Evolutionary conservation across 2,797 vertebrate genomes (phyloP).

Genomic region (Myotis findleyi): DNA sequence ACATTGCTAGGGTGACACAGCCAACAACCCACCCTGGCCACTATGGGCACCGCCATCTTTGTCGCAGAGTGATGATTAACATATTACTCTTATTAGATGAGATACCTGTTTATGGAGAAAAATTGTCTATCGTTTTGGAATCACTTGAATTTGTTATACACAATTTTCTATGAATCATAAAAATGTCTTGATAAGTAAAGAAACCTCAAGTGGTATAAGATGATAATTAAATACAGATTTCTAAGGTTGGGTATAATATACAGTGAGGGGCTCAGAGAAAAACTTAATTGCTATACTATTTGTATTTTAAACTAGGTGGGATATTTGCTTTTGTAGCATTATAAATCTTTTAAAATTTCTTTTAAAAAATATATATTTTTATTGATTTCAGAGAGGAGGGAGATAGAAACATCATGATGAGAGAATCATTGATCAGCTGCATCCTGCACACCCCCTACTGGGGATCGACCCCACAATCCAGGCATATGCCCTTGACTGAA

Average conservation of each 20-base stretch:
- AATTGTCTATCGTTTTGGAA: not conserved
- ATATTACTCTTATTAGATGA: too few species aligned
- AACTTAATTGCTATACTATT: not conserved
- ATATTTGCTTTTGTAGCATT: not conserved
- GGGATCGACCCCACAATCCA: too few species aligned
- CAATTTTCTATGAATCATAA: not conserved
- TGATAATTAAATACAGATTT: not conserved
- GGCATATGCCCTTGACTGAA: too few species aligned
- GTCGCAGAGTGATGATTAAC: too few species aligned
- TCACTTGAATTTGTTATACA: not conserved
- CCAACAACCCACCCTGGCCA: too few species aligned
- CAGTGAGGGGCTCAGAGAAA: not conserved
- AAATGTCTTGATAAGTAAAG: not conserved
- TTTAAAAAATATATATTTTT: too few species aligned
- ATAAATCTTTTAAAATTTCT: not conserved
- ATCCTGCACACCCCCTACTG: too few species aligned
- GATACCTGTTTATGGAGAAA: not conserved
- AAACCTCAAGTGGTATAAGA: not conserved
- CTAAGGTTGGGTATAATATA: not conserved
- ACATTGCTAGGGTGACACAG: too few species aligned
- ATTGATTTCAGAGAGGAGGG: too few species aligned
- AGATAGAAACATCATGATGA: too few species aligned
- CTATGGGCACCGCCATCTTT: too few species aligned
- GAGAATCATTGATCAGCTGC: too few species aligned
- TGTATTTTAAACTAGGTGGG: not conserved